Base-by-base conservation (phyloP, 2,797 vertebrate species). In the Neostethus bicornis region DNA sequence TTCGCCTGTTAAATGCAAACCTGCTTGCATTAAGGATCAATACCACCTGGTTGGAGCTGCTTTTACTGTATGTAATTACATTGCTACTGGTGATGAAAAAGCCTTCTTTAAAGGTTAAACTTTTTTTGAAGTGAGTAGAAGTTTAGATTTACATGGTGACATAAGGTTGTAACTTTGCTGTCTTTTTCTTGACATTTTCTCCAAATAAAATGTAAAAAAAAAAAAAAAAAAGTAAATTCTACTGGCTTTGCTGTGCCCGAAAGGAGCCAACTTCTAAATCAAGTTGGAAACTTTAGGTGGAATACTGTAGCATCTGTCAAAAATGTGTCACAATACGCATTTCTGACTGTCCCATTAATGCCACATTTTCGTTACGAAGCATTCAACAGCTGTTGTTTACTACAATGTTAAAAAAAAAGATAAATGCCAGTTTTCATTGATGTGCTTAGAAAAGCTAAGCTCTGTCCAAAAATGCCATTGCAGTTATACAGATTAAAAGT, bases 61-160 rank as follows among this genome's bases (percentile, higher is more conserved):
- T 73, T 13, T 51, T 39, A 20, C 62, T 25, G 35, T 59, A 35
- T 2, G 16, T 14, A 24, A 38, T 14, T 14, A 7, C 13, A 8
- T 25, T 26, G 2, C 28, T 28, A 39, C 29, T 42, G 26, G 7
- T 3, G 8, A n/a, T 51, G 21, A 43, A 21, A 4, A 58, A 64
- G 48, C 49, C 9, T 4, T 8, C 19, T 31, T 54, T 4, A 55
- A 26, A 19, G 16, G 17, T 23, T 35, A 43, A 62, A 64, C 19
- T 35, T 53, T 56, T 47, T 38, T 9, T 67, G 21, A 77, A 71
- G 75, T 65, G 64, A 65, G 52, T 31, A 67, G 16, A 51, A 29
- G 23, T 51, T 61, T 0, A 2, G 34, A 64, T 64, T 80, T 69
- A 34, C 61, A 79, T 61, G 63, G 67, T 62, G 29, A 64, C 41